Evolutionary conservation across 2,888 invertebrate species (phyloP).

Genomic region (Stictocephala bisonia): DNA sequence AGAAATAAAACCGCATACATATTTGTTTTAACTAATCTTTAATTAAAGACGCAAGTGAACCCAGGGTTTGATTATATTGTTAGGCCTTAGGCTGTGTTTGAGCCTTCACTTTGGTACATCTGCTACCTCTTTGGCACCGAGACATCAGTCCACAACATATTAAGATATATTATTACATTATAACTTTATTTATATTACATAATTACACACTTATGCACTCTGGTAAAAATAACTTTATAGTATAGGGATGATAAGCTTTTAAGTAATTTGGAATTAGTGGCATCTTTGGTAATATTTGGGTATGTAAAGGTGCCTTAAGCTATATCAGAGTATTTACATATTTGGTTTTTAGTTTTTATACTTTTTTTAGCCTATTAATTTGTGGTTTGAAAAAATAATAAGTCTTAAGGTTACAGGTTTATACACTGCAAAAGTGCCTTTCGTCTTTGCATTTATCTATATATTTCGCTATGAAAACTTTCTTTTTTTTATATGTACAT

Average conservation of each 20-base stretch:
- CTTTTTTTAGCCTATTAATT: neutral
- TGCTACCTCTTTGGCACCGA: conserved; percentile 38
- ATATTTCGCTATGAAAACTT: no score
- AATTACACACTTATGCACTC: conserved; percentile 28
- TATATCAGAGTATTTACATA: conserved; percentile 28
- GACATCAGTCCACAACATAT: conserved; percentile 11
- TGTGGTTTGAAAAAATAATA: neutral
- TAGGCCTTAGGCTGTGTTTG: conserved; percentile 31
- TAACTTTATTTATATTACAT: conserved; percentile 31
- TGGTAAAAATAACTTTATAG: conserved; percentile 20
- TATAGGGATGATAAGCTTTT: neutral
- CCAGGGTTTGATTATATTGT: conserved; percentile 36
- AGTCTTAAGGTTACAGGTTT: no score
- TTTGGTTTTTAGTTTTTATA: neutral
- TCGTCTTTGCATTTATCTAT: no score
- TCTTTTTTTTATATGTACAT: no score
- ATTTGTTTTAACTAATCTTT: conserved; percentile 36
- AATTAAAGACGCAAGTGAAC: conserved; percentile 34
- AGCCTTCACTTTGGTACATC: conserved; percentile 37
- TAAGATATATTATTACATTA: conserved; percentile 3
- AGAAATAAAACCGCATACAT: no score
- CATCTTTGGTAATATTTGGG: conserved; percentile 37
- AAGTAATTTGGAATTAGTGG: neutral
- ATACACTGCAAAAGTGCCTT: no score
- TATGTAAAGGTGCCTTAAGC: neutral